A percentile compares a stretch with the other conserved stretches of the same genome.
Conservation (phyloP, 2,113 vertebrate species). For the Podarcis cretensis region DNA sequence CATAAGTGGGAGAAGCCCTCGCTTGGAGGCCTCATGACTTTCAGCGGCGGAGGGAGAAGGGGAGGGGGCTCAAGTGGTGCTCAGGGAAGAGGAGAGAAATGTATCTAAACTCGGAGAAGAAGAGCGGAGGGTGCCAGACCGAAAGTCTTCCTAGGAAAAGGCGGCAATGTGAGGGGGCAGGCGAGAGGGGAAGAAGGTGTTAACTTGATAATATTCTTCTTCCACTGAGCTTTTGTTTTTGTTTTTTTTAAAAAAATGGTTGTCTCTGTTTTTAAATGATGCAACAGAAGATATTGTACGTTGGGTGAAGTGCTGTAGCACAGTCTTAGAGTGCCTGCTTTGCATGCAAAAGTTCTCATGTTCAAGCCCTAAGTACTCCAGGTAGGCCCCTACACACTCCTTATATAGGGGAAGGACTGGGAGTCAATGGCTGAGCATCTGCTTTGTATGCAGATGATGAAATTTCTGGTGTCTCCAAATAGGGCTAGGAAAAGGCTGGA, state of each 20-base stretch:
- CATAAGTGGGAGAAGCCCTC: conserved; percentile 84
- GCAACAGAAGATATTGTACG: background rate
- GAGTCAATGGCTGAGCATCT: too few species aligned
- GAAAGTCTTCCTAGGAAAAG: background rate
- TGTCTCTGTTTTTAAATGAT: too few species aligned
- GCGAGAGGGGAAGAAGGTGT: background rate
- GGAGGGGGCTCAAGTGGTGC: conserved; percentile 33
- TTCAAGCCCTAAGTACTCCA: too few species aligned
- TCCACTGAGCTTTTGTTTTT: too few species aligned
- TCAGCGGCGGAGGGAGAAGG: conserved; percentile 72
- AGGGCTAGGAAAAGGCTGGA: too few species aligned
- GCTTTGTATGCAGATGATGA: background rate
- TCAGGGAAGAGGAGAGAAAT: conserved; percentile 28
- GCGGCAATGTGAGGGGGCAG: background rate
- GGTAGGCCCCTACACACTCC: too few species aligned
- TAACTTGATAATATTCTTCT: background rate
- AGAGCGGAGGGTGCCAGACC: conserved; percentile 3
- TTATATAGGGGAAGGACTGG: too few species aligned
- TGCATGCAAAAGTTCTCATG: too few species aligned
- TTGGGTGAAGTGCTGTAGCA: too few species aligned
- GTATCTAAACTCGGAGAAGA: conserved; percentile 57
- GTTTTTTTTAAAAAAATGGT: too few species aligned
- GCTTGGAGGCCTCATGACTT: conserved; percentile 79
- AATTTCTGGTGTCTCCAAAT: too few species aligned
- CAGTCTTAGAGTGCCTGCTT: too few species aligned